Conservation (phyloP, 30 jellyfish, hydroid and myxozoan species). For the Sanderia malayensis region DNA sequence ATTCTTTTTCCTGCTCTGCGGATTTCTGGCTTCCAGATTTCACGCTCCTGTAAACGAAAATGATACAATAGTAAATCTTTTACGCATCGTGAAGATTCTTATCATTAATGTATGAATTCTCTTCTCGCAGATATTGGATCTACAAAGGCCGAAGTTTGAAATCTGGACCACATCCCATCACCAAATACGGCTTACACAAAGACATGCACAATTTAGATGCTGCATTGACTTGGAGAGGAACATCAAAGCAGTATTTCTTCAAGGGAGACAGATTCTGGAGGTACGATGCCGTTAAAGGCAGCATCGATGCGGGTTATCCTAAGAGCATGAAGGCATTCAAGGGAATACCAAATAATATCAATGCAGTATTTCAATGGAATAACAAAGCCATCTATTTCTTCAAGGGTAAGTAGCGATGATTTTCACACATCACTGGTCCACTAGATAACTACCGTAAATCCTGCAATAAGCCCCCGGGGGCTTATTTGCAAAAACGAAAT, state of each 20-base stretch:
- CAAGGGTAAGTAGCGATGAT: conserved; percentile 93
- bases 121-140: conserved; percentile 77
- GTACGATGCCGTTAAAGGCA: conserved; percentile 37
- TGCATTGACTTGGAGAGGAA: conserved; percentile 56
- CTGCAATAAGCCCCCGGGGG: no score
- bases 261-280: conserved; percentile 86
- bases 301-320: conserved; percentile 88
- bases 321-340: conserved; percentile 62
- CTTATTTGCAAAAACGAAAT: no score
- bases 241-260: conserved; percentile 68
- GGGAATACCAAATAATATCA: conserved; percentile 74
- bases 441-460: no score
- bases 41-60: no score
- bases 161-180: conserved; percentile 60
- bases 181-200: conserved; percentile 48
- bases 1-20: no score
- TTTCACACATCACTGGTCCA: no score
- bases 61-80: no score
- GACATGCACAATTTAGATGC: conserved; percentile 80
- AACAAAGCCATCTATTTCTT: conserved; percentile 62
- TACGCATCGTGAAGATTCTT: no score
- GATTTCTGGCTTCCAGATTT: conserved; percentile 2
- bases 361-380: conserved; percentile 77
- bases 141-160: conserved; percentile 32
- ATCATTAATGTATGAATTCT: no score